Evolutionary conservation across 2,113 vertebrate genomes (phyloP), one percentile per base, ranked within the genome.

Genomic region (Malurus alboscapulatus): DNA sequence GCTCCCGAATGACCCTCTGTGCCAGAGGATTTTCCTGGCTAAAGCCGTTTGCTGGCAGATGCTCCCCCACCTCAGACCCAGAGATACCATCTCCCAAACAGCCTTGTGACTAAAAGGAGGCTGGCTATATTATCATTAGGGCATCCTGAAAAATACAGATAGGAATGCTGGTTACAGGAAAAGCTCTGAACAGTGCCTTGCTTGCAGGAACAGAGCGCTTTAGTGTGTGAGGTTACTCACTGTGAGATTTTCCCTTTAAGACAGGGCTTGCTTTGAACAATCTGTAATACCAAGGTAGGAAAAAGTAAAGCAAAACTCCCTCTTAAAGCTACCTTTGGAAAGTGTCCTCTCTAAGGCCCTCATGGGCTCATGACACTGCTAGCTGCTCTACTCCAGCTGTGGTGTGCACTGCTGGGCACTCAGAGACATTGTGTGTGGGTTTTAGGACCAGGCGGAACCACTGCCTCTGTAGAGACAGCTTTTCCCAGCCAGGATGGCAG

Each of bases 31-130:
- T 93, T 95, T 96, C 55, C 79, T 90, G 90, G 75, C 88, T 86
- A 59, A 86, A 77, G 51, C 55, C 47, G 26, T 54, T 59, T 45
- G 55, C 61, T 93, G 79, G 90, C 88, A 94, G 79, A 91, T 88
- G 51, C 55, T 94, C 32, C 47, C 67, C 6, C 57, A 80, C 59
- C 79, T 86, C 90, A 90, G 82, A 86, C 63, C 55, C 59, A 54
- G 67, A 95, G 95, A 87, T 92, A 90, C 54, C 69, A 91, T 94
- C 91, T 95, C 81, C 54, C 62, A 72, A 79, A 76, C 87, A 91
- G 84, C 78, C 58, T 57, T 89, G 71, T 89, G 87, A 92, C 81
- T 74, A 69, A 93, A 59, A 85, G 67, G 17, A 85, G 67, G 59
- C 66, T 94, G 78, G 83, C 90, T 86, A 1, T 62, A 51, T 58